Conservation (phyloP, 2,888 invertebrate genomes). For the Sphaerophoria rueppellii region DNA sequence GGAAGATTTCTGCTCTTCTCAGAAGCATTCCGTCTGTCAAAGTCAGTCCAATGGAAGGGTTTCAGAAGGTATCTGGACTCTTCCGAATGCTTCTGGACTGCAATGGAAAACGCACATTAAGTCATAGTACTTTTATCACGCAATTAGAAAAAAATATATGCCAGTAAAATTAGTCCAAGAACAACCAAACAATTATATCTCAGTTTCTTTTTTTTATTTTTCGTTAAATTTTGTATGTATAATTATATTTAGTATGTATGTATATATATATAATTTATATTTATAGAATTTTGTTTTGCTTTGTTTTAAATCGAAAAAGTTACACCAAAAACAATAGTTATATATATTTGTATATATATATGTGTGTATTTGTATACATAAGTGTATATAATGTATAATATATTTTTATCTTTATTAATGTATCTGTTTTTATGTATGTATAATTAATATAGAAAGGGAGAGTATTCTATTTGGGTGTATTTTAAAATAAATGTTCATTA, state of each 20-base stretch:
- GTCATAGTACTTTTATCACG: no score
- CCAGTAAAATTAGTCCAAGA: no score
- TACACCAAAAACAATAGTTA: slow-evolving; percentile 71
- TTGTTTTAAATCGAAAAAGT: slow-evolving; percentile 68
- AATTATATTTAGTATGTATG: slow-evolving; percentile 71
- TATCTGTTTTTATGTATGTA: slow-evolving; percentile 50
- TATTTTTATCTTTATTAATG: slow-evolving; percentile 34
- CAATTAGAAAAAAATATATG: no score
- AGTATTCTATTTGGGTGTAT: slow-evolving; percentile 59
- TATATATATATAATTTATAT: slow-evolving; percentile 61
- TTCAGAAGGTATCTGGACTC: no score
- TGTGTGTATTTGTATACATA: slow-evolving; percentile 67
- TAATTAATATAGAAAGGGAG: slow-evolving; percentile 60
- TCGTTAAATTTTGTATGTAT: slow-evolving; percentile 71
- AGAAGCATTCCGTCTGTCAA: no score
- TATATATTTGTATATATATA: slow-evolving; percentile 51
- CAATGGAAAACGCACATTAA: no score
- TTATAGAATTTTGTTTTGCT: slow-evolving; percentile 59
- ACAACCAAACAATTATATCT: slow-evolving; percentile 35
- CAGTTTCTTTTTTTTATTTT: slow-evolving; percentile 71
- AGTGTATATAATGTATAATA: slow-evolving; percentile 65
- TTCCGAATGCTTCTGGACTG: no score
- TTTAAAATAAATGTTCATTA: slow-evolving; percentile 57
- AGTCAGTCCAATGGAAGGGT: no score
- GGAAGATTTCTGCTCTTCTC: no score